Conservation (phyloP, 2,888 invertebrate genomes). For the Catocala sponsa region DNA sequence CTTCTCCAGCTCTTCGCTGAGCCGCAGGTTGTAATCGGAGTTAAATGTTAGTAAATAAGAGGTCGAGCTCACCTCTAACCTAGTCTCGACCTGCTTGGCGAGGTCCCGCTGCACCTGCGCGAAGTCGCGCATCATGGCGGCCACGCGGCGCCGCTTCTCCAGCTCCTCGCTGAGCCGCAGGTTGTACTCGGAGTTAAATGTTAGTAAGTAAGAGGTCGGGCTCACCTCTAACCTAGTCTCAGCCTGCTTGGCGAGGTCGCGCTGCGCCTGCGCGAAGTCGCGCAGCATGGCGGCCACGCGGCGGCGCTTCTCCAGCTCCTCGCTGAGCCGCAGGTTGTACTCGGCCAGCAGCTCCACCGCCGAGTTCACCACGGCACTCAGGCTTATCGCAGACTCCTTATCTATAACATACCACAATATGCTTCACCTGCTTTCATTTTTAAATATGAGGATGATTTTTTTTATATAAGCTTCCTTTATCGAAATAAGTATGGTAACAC, state of each 20-base stretch:
- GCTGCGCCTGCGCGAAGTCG: conserved; percentile 96
- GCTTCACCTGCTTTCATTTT: too few species aligned
- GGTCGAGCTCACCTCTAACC: conserved; percentile 91
- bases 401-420: conserved; percentile 79
- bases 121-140: conserved; percentile 97
- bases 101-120: conserved; percentile 95
- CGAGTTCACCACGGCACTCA: conserved; percentile 95
- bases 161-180: conserved; percentile 94
- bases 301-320: conserved; percentile 96
- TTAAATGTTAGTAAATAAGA: too few species aligned
- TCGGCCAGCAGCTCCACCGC: conserved; percentile 95
- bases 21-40: conserved; percentile 95
- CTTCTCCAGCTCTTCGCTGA: conserved; percentile 96
- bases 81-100: conserved; percentile 94
- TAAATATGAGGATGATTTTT: too few species aligned
- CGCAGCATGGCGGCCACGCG: conserved; percentile 95
- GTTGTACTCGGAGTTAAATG: conserved; percentile 92
- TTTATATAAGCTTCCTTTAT: too few species aligned
- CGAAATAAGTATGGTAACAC: too few species aligned
- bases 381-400: conserved; percentile 92
- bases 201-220: too few species aligned
- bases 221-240: conserved; percentile 95
- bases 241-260: conserved; percentile 94
- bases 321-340: conserved; percentile 95
- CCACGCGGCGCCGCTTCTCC: conserved; percentile 95